These are phyloP conservation scores for Eucera pruinosa DNA, from an alignment of 2,888 invertebrate species.

Conservation along the genomic window DNA sequence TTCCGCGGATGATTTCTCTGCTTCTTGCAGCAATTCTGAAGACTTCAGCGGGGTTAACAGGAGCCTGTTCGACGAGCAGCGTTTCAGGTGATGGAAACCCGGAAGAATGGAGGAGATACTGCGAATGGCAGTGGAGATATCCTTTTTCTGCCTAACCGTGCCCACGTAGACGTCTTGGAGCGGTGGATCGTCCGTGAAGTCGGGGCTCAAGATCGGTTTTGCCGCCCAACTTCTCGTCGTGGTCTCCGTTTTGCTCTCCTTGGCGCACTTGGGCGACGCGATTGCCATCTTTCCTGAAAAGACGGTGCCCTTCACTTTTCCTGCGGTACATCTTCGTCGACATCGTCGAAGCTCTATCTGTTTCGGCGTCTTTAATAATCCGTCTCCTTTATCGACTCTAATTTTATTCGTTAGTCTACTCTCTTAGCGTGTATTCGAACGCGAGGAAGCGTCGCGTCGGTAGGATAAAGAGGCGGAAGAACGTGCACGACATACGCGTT, in stretches of 20 bases:
- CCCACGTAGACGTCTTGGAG: constrained; percentile 87
- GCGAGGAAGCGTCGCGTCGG: background rate
- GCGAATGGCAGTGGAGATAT: constrained; percentile 88
- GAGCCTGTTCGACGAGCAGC: constrained; percentile 88
- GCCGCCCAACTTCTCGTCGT: constrained; percentile 67
- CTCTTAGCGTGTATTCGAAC: background rate
- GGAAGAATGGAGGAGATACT: constrained; percentile 87
- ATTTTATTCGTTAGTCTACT: background rate
- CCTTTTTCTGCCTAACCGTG: constrained; percentile 86
- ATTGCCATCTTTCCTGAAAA: constrained; percentile 75
- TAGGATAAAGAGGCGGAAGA: constrained; percentile 32
- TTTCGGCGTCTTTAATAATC: background rate
- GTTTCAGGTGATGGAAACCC: constrained; percentile 89
- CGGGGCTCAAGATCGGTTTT: constrained; percentile 86
- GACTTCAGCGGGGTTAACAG: constrained; percentile 85
- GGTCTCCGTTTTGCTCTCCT: constrained; percentile 50
- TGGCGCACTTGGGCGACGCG: constrained; percentile 50
- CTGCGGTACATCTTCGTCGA: constrained; percentile 37
- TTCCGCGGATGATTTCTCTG: background rate
- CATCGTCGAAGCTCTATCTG: background rate
- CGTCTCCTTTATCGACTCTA: background rate
- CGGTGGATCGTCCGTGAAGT: constrained; percentile 85
- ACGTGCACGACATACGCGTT: constrained; percentile 19
- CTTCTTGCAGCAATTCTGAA: constrained; percentile 17
- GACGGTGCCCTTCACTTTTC: constrained; percentile 72